Evolutionary conservation across 2,797 vertebrate genomes (phyloP).

Genomic region (Sebastes minor): DNA sequence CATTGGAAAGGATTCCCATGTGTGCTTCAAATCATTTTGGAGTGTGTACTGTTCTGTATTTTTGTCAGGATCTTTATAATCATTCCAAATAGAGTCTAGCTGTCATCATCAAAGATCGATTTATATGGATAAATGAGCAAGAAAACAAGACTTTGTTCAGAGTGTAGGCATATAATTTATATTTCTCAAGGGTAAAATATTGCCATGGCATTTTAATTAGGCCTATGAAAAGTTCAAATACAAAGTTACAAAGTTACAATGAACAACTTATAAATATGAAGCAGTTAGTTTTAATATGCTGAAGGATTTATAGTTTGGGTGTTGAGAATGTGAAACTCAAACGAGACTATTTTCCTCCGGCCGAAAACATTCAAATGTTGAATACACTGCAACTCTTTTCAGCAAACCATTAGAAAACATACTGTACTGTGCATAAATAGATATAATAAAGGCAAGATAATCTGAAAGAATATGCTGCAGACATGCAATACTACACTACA

Average conservation of each 20-base stretch:
- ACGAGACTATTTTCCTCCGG: not conserved
- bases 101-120: slow-evolving; percentile 1
- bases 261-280: not conserved
- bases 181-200: not conserved
- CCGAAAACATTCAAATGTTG: not conserved
- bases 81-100: not conserved
- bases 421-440: not conserved
- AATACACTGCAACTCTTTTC: not conserved
- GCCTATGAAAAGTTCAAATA: not conserved
- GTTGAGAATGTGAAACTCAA: not conserved
- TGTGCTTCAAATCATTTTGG: not conserved
- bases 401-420: not conserved
- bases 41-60: not conserved
- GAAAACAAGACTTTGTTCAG: not conserved
- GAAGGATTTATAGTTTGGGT: not conserved
- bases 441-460: not conserved
- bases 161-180: not conserved
- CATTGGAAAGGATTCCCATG: not conserved
- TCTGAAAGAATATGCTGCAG: not conserved
- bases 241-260: not conserved
- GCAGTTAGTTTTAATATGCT: not conserved
- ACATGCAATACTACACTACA: not conserved
- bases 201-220: not conserved
- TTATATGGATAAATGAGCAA: not conserved
- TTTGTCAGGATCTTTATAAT: not conserved